phyloP scores from a whole-genome alignment of 2,797 vertebrate species.

The Cuniculus paca region DNA sequence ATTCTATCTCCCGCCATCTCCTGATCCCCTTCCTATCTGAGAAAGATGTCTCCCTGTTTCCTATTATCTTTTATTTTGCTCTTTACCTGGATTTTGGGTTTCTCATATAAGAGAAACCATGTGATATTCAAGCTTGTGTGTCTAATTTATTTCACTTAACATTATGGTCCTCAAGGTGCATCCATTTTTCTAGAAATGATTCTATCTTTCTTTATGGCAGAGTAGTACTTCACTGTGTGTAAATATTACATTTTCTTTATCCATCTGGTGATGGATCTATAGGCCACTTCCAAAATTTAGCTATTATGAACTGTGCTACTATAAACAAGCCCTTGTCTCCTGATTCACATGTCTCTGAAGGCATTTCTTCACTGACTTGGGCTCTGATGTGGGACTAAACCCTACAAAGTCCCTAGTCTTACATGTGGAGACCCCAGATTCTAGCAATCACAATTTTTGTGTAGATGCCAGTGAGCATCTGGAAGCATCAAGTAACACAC shows the following conservation, averaged over 20 bases:
- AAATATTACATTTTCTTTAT: not conserved
- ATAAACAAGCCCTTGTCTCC: not conserved
- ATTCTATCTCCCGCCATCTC: not conserved
- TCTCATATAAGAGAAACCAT: not conserved
- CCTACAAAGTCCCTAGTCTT: not conserved
- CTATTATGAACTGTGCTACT: not conserved
- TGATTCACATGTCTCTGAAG: not conserved
- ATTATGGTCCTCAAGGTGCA: not conserved
- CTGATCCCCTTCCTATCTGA: not conserved
- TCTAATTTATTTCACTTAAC: not conserved
- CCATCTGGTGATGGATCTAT: not conserved
- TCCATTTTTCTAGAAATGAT: not conserved
- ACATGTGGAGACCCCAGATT: not conserved
- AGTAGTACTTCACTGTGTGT: not conserved
- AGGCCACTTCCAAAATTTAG: not conserved
- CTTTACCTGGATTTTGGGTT: not conserved
- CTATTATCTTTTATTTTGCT: not conserved
- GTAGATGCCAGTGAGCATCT: not conserved
- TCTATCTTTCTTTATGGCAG: not conserved
- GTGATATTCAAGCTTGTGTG: not conserved
- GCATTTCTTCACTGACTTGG: not conserved
- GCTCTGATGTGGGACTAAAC: not conserved
- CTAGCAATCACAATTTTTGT: not conserved
- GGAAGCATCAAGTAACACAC: not conserved
- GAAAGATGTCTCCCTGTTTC: not conserved